Conservation (phyloP, 2,888 invertebrate species). For the Agapostemon virescens region DNA sequence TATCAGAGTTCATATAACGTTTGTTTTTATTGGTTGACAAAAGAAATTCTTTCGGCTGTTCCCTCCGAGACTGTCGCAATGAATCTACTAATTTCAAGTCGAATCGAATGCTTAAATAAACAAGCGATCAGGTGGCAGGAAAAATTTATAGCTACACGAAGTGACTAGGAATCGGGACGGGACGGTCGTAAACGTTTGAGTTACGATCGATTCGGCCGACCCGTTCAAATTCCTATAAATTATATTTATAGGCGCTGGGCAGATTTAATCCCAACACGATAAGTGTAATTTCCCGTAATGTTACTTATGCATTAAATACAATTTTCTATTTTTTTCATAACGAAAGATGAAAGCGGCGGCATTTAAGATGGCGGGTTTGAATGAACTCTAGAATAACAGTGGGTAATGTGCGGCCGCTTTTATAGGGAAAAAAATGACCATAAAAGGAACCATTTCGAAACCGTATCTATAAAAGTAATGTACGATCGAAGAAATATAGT, state of each 20-base stretch:
- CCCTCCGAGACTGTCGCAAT: neutral
- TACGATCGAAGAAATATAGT: neutral
- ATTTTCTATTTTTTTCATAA: neutral
- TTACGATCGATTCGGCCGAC: slow-evolving; percentile 58
- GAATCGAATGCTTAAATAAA: slow-evolving; percentile 44
- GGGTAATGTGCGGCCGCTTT: neutral
- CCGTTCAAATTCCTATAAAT: slow-evolving; percentile 60
- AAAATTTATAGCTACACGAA: slow-evolving; percentile 55
- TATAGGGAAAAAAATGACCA: neutral
- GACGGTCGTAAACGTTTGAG: slow-evolving; percentile 56
- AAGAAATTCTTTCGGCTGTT: neutral
- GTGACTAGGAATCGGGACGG: slow-evolving; percentile 56
- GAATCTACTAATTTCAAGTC: slow-evolving; percentile 45
- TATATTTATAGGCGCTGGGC: slow-evolving; percentile 51
- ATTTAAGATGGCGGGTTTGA: neutral
- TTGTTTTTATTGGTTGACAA: neutral
- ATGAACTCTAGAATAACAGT: neutral
- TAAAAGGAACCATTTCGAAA: neutral
- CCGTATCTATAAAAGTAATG: neutral
- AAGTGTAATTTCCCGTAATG: slow-evolving; percentile 35
- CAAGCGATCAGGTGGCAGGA: slow-evolving; percentile 42
- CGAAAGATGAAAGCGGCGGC: neutral
- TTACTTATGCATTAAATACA: slow-evolving; percentile 20
- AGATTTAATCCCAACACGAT: slow-evolving; percentile 46
- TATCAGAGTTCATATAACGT: neutral